Conservation (phyloP, 1,140 invertebrate species). For the Pristionchus pacificus region DNA sequence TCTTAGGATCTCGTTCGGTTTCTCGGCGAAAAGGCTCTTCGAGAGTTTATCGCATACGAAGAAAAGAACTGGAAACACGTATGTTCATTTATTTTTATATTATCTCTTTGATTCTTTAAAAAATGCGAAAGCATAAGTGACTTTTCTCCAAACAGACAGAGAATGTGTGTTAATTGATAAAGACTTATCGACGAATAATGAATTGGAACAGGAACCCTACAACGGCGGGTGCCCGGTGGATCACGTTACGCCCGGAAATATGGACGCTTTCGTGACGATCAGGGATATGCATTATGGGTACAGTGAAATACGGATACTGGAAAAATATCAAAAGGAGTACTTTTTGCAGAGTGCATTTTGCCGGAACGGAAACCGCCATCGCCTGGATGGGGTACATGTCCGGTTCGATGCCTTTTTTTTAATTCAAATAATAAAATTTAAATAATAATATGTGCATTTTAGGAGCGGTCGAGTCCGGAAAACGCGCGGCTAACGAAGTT, state of each 20-base stretch:
- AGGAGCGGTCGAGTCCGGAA: conserved; percentile 64
- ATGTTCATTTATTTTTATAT: neutral
- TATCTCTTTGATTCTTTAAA: no score
- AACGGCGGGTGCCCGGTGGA: conserved; percentile 57
- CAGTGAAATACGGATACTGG: neutral
- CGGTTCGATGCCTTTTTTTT: no score
- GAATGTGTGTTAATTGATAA: no score
- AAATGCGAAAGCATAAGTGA: no score
- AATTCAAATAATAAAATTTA: no score
- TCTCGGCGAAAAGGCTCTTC: conserved; percentile 16
- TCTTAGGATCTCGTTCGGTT: conserved; percentile 28
- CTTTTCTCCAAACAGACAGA: no score
- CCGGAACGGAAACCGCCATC: conserved; percentile 64
- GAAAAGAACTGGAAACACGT: conserved; percentile 48
- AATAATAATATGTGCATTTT: no score
- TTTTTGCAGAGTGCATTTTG: conserved; percentile 60
- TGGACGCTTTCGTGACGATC: conserved; percentile 7
- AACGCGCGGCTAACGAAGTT: conserved; percentile 62
- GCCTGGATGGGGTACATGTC: conserved; percentile 65
- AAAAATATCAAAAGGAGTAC: conserved; percentile 29
- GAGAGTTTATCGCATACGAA: conserved; percentile 46
- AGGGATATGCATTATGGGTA: conserved; percentile 8
- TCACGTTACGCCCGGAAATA: conserved; percentile 27
- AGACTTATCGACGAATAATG: no score
- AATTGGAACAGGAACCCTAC: conserved; percentile 59